Evolutionary conservation across 1,140 invertebrate species (phyloP).

Genomic region (Aphelenchoides avenae): DNA sequence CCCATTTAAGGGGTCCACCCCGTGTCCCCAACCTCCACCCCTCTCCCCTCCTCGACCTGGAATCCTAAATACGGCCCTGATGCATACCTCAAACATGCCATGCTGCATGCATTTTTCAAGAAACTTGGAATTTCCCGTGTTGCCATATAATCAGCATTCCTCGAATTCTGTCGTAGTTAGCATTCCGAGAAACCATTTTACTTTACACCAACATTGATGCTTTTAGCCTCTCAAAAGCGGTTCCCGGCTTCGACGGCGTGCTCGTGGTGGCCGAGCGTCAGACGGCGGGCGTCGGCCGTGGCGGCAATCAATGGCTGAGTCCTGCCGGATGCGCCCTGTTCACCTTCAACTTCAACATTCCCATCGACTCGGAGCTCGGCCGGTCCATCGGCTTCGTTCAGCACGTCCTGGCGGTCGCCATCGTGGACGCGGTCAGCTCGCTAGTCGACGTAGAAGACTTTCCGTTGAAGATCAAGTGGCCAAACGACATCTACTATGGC

Average conservation of each 20-base stretch:
- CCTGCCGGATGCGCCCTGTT: slow-evolving; percentile 85
- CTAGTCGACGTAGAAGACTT: slow-evolving; percentile 65
- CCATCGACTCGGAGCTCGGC: slow-evolving; percentile 68
- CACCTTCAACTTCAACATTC: slow-evolving; percentile 74
- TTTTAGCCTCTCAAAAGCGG: slow-evolving; percentile 44
- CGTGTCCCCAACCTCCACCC: no score
- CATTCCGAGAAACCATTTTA: no score
- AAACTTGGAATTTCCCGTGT: no score
- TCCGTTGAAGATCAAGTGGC: slow-evolving; percentile 79
- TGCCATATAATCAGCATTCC: no score
- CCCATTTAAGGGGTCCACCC: no score
- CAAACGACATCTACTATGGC: slow-evolving; percentile 85
- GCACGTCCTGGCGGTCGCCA: slow-evolving; percentile 74
- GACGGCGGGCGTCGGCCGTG: slow-evolving; percentile 71
- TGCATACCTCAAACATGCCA: no score
- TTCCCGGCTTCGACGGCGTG: slow-evolving; percentile 66
- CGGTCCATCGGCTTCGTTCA: slow-evolving; percentile 73
- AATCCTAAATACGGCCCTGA: no score
- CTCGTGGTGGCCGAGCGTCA: slow-evolving; percentile 75
- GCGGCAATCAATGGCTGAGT: slow-evolving; percentile 79
- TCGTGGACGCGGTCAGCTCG: slow-evolving; percentile 60
- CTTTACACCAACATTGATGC: no score
- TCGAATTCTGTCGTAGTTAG: no score
- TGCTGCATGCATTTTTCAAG: no score
- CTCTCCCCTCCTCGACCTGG: no score